Percentiles rank a stretch among this genome's conserved stretches.
phyloP scores from a whole-genome alignment of 2,113 vertebrate genomes.

The Chiloscyllium plagiosum region DNA sequence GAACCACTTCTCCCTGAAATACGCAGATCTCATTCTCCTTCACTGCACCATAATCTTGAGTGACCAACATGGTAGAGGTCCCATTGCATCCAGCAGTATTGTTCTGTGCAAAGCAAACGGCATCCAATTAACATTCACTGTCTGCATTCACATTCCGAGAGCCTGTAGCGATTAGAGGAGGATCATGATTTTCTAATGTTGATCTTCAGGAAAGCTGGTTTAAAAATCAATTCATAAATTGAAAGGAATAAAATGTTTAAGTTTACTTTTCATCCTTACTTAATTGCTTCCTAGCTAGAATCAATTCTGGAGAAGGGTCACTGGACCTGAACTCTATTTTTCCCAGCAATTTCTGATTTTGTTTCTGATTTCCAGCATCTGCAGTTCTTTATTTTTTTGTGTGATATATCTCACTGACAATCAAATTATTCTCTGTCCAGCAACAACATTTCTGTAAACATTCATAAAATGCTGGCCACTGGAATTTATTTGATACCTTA shows the following conservation, averaged over 20 bases:
- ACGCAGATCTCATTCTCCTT: constrained; percentile 97
- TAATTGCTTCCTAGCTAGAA: too few relatives aligned
- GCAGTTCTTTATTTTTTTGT: too few relatives aligned
- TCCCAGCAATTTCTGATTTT: too few relatives aligned
- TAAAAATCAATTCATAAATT: constrained; percentile 18
- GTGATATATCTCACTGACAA: neutral
- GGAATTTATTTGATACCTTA: too few relatives aligned
- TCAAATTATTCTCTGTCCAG: too few relatives aligned
- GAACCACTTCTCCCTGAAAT: constrained; percentile 85
- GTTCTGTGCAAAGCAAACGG: constrained; percentile 53
- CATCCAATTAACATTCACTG: constrained; percentile 14
- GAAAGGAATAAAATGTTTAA: neutral
- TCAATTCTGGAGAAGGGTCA: too few relatives aligned
- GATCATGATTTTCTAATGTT: neutral
- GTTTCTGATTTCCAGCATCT: too few relatives aligned
- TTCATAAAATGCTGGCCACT: too few relatives aligned
- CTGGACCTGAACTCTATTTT: too few relatives aligned
- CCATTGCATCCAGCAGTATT: constrained; percentile 78
- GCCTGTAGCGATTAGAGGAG: neutral
- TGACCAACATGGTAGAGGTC: constrained; percentile 79
- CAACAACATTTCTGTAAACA: too few relatives aligned
- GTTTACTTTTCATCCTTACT: neutral
- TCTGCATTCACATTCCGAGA: constrained; percentile 16
- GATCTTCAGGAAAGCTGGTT: neutral
- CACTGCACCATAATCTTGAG: constrained; percentile 92